A percentile compares a stretch with the other conserved stretches of the same genome.
Conservation (phyloP, 2,113 vertebrate genomes). For the Pseudopodoces humilis region DNA sequence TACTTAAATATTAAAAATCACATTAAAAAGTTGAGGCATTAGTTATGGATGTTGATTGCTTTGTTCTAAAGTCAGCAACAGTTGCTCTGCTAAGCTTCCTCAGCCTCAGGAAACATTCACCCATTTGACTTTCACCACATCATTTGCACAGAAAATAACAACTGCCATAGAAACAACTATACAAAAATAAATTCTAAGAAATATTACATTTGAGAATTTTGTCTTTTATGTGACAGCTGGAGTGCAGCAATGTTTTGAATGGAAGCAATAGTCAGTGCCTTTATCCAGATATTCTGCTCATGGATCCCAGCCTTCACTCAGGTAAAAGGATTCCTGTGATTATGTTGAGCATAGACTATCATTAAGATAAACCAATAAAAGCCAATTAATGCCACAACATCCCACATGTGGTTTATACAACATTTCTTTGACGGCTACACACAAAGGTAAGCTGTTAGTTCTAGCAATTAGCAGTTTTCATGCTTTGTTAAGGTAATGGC, state of each 20-base stretch:
- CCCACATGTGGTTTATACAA: neutral
- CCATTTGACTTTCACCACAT: neutral
- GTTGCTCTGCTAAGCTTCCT: neutral
- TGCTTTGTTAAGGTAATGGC: conserved; percentile 12
- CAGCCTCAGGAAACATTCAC: neutral
- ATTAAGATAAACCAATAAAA: conserved; percentile 7
- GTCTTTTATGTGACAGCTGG: neutral
- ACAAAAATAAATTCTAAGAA: neutral
- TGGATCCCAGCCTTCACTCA: neutral
- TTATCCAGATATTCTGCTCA: neutral
- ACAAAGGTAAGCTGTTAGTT: neutral
- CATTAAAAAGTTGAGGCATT: neutral
- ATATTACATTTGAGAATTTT: neutral
- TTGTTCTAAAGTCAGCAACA: neutral
- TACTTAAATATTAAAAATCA: neutral
- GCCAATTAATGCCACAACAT: neutral
- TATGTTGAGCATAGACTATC: rapidly evolving
- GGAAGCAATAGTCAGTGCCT: neutral
- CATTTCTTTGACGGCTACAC: neutral
- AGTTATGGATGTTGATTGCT: neutral
- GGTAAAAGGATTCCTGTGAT: neutral
- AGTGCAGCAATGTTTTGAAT: neutral
- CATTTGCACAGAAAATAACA: neutral
- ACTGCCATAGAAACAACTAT: neutral
- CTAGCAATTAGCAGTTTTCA: neutral